Evolutionary conservation across 2,888 invertebrate species (phyloP).

Genomic region (Masnerella sp.): DNA sequence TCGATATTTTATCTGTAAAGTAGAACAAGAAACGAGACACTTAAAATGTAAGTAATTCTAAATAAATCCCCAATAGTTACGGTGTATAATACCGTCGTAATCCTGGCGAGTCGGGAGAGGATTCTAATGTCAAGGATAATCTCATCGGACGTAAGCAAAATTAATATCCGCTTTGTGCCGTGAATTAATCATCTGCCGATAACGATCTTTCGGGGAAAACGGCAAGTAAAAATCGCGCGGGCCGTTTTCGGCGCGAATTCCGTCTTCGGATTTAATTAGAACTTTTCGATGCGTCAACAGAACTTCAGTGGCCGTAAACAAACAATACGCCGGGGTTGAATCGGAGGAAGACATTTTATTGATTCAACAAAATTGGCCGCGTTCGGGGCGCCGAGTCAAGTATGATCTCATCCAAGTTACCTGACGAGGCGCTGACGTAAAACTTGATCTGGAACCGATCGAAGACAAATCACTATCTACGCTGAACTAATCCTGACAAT

Average conservation of each 20-base stretch:
- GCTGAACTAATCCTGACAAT: slow-evolving; percentile 27
- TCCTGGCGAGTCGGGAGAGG: neutral
- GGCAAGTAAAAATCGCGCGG: no score
- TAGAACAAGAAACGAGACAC: neutral
- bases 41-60: slow-evolving; percentile 10
- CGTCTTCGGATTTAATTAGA: neutral
- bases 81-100: slow-evolving; percentile 5
- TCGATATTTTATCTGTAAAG: no score
- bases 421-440: slow-evolving; percentile 23
- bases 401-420: slow-evolving; percentile 35
- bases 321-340: slow-evolving; percentile 19
- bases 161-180: slow-evolving; percentile 17
- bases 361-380: slow-evolving; percentile 37
- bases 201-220: no score
- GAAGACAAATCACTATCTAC: slow-evolving; percentile 29
- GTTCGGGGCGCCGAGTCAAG: slow-evolving; percentile 18
- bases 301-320: slow-evolving; percentile 1
- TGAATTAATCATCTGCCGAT: slow-evolving; percentile 17
- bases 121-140: slow-evolving; percentile 36
- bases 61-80: slow-evolving; percentile 8
- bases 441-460: slow-evolving; percentile 28
- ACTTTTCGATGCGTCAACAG: slow-evolving; percentile 1
- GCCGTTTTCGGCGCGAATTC: no score
- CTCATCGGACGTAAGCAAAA: slow-evolving; percentile 21
- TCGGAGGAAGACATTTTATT: slow-evolving; percentile 37